Base-by-base conservation (phyloP, 1,140 invertebrate species). In the Hesperophylax magnus region DNA sequence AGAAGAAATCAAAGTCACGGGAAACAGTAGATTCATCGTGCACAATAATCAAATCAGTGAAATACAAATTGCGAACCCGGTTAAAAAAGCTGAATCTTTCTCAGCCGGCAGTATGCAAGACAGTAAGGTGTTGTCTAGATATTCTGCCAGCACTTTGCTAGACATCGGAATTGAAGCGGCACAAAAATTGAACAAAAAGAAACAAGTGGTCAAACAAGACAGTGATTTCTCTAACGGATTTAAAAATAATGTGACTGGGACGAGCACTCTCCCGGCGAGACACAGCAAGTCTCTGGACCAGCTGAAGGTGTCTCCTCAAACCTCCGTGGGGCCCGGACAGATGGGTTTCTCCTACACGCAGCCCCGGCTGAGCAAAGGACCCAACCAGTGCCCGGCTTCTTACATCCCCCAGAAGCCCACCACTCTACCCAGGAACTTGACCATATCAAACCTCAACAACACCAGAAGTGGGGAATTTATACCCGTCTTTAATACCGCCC, bases 251-350 rank as follows among this genome's bases (percentile, higher is more conserved):
- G 63, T 69, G 11, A 88, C 88, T 79, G 88, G 87, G 34, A 88
- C 89, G 17, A 90, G 88, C 69, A 91, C 90, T 1, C 86, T 94
- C 34, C 94, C 94, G 5, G 92, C 94, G 1, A 89, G 94, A 65
- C 95, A 96, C 86, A 96, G 94, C 86, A 96, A 96, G 85, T 96
- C 95, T 0, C 86, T 96, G 54, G 95, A 96, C 86, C 95, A 96
- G 84, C 85, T 96, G 18, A 92, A 91, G 85, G 87, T 90, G n/a
- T 89, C 89, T 54, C 88, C 81, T 14, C 78, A 72, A 56, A 53
- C 79, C 14, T 61, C 72, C 15, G 71, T 72, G 27, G 34, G n/a
- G 5, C 53, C 77, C 14, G 67, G 27, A 15, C 74, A 52, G 27
- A 47, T 67, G 7, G n/a, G 6, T 56, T 69, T 77, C 72, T 69